These are phyloP conservation scores for Oxystoma pomonae DNA, from an alignment of 2,888 invertebrate genomes.

Conservation along the genomic window DNA sequence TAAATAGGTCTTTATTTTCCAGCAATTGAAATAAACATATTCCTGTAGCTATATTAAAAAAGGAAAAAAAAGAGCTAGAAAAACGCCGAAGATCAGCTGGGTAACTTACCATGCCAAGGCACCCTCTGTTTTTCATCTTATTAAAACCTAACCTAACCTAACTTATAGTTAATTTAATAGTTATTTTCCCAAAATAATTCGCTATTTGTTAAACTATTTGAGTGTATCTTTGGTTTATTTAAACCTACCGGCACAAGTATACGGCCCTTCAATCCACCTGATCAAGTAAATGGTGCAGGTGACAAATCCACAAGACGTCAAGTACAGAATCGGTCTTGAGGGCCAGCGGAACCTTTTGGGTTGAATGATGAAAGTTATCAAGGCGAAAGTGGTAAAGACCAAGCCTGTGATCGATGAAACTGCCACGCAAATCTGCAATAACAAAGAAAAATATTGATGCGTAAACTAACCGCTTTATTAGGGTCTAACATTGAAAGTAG, in stretches of 20 bases:
- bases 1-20: too few species aligned
- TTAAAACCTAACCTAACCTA: too few species aligned
- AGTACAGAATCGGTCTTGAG: slow-evolving; percentile 85
- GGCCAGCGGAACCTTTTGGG: slow-evolving; percentile 88
- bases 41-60: too few species aligned
- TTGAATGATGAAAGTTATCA: slow-evolving; percentile 86
- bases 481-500: too few species aligned
- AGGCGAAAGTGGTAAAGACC: slow-evolving; percentile 76
- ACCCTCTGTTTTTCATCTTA: too few species aligned
- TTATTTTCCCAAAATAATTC: too few species aligned
- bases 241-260: slow-evolving; percentile 35
- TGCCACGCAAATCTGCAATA: slow-evolving; percentile 60
- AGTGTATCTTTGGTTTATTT: neutral
- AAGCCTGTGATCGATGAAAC: slow-evolving; percentile 76
- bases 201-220: neutral
- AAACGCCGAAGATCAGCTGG: too few species aligned
- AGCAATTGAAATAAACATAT: too few species aligned
- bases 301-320: slow-evolving; percentile 66
- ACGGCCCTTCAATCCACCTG: slow-evolving; percentile 38
- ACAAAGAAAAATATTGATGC: too few species aligned
- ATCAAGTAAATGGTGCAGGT: slow-evolving; percentile 37
- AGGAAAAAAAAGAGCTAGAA: too few species aligned
- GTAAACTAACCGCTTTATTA: too few species aligned
- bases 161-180: neutral
- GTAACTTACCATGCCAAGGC: too few species aligned